These are phyloP conservation scores for Lysiphlebus fabarum DNA, from an alignment of 1,140 invertebrate genomes.

Conservation along the genomic window DNA sequence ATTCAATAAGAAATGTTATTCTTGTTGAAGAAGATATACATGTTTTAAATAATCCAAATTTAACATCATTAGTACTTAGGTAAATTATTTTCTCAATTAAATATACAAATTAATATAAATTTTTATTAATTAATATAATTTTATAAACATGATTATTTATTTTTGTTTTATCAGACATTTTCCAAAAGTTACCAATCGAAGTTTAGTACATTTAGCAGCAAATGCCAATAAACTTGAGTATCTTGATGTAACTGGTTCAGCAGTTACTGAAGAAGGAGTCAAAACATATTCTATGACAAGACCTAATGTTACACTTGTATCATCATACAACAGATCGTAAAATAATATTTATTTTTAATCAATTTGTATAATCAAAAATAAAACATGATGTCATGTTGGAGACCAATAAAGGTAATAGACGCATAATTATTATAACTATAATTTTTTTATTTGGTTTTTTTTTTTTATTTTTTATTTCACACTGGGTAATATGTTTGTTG, in stretches of 20 bases:
- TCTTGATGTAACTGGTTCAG: slow-evolving; percentile 63
- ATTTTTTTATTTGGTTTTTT: no score
- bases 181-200: slow-evolving; percentile 62
- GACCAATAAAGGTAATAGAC: no score
- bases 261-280: slow-evolving; percentile 58
- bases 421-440: no score
- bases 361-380: no score
- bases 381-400: no score
- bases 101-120: slow-evolving; percentile 1
- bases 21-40: slow-evolving; percentile 35
- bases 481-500: no score
- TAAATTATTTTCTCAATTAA: slow-evolving; percentile 26
- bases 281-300: slow-evolving; percentile 56
- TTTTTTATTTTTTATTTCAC: no score
- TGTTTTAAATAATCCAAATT: slow-evolving; percentile 43
- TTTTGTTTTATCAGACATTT: slow-evolving; percentile 58
- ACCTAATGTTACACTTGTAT: slow-evolving; percentile 56
- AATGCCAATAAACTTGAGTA: slow-evolving; percentile 59
- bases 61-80: slow-evolving; percentile 48
- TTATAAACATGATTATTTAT: neutral
- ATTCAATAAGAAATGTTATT: slow-evolving; percentile 31
- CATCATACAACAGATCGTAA: slow-evolving; percentile 30
- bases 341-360: no score
- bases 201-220: slow-evolving; percentile 59
- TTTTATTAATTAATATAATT: slow-evolving; percentile 22